Evolutionary conservation across 1,140 invertebrate genomes (phyloP).

Genomic region (Meloidogyne floridensis): DNA sequence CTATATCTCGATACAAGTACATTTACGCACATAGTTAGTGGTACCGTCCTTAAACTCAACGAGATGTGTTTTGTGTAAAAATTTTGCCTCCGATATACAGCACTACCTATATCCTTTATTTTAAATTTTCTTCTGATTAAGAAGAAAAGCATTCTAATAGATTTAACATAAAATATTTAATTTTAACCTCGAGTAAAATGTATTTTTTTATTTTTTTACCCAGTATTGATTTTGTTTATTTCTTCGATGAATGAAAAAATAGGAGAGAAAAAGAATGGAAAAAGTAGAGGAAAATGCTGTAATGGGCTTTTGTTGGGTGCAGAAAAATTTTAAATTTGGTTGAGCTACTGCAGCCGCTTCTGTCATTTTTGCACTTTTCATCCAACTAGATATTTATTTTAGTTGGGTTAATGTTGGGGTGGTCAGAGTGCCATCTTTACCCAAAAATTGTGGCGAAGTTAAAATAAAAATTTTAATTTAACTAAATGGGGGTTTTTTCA

Average conservation of each 20-base stretch:
- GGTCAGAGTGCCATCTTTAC: neutral
- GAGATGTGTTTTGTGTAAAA: no score
- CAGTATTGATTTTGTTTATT: conserved; percentile 2
- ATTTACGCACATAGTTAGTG: no score
- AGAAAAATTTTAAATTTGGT: neutral
- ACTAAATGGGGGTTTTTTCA: neutral
- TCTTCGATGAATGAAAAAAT: neutral
- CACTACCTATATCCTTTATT: no score
- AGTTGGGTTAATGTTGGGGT: neutral
- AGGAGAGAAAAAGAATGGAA: neutral
- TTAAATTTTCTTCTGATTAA: no score
- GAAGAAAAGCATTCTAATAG: no score
- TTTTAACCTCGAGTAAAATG: neutral
- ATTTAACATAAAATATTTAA: neutral
- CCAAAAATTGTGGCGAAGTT: neutral
- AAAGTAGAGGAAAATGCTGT: neutral
- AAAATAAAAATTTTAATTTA: neutral
- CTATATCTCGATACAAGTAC: no score
- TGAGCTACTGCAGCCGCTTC: conserved; percentile 5
- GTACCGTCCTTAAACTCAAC: no score
- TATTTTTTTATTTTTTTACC: neutral
- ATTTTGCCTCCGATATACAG: no score
- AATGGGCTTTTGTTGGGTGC: conserved; percentile 3
- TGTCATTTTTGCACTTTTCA: conserved; percentile 6
- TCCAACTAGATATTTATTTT: neutral